phyloP scores from a whole-genome alignment of 1,140 invertebrate genomes.

The Oppia nitens region DNA sequence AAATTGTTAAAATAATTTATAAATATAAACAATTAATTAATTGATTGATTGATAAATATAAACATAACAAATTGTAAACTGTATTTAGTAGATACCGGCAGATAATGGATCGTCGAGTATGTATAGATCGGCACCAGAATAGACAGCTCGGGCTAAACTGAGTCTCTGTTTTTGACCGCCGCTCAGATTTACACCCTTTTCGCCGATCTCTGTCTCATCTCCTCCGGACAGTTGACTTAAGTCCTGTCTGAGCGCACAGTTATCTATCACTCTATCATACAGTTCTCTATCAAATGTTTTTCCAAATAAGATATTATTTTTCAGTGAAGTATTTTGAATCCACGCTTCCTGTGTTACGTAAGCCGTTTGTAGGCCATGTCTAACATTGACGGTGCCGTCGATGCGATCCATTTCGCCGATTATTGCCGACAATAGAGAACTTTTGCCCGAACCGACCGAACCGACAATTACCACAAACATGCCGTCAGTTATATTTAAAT shows the following conservation, averaged over 20 bases:
- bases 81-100: too few relatives aligned
- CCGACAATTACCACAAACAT: slow-evolving; percentile 34
- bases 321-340: slow-evolving; percentile 38
- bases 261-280: slow-evolving; percentile 27
- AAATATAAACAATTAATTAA: too few relatives aligned
- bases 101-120: too few relatives aligned
- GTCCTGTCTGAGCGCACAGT: slow-evolving; percentile 25
- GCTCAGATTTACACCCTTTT: too few relatives aligned
- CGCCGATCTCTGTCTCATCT: too few relatives aligned
- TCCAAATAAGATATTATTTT: slow-evolving; percentile 42
- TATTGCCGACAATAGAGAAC: slow-evolving; percentile 33
- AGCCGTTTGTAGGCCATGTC: slow-evolving; percentile 23
- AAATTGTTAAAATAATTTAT: too few relatives aligned
- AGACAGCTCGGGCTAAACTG: too few relatives aligned
- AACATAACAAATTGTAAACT: too few relatives aligned
- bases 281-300: slow-evolving; percentile 26
- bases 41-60: too few relatives aligned
- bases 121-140: too few relatives aligned
- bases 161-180: too few relatives aligned
- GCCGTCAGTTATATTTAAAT: slow-evolving; percentile 19
- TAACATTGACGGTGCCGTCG: slow-evolving; percentile 21
- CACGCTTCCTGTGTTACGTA: slow-evolving; percentile 41
- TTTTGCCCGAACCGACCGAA: slow-evolving; percentile 34
- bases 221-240: too few relatives aligned
- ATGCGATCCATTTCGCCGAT: slow-evolving; percentile 31